A percentile compares a stretch with the other conserved stretches of the same genome.
phyloP scores from a whole-genome alignment of 2,113 vertebrate genomes.

The Rhipidura dahli region DNA sequence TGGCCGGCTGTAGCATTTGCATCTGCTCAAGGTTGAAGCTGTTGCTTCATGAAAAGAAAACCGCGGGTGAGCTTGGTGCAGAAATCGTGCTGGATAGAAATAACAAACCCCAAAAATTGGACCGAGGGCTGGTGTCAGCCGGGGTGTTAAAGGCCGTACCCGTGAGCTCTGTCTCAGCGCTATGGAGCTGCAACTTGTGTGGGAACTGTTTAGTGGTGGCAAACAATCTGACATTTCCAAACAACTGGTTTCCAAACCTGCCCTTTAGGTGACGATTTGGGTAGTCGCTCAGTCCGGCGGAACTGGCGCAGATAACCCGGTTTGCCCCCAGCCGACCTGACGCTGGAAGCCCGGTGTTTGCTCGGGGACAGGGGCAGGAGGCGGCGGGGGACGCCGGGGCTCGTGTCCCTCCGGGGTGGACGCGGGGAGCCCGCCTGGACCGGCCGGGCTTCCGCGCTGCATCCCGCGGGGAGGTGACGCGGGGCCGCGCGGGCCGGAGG shows the following conservation, averaged over 20 bases:
- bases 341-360: not conserved
- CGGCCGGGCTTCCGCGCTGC: not conserved
- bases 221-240: not conserved
- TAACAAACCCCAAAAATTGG: fast-evolving
- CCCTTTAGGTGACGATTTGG: not conserved
- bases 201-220: not conserved
- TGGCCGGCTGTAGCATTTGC: not conserved
- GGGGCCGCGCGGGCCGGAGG: not conserved
- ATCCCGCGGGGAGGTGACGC: not conserved
- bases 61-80: not conserved
- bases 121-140: not conserved
- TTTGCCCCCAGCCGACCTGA: not conserved
- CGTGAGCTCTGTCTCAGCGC: fast-evolving
- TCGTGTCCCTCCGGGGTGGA: not conserved
- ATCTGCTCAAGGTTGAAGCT: not conserved
- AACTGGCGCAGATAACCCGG: not conserved
- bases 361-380: not conserved
- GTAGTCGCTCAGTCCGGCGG: not conserved
- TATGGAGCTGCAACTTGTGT: not conserved
- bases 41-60: not conserved
- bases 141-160: not conserved
- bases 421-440: not conserved
- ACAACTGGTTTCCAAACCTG: not conserved
- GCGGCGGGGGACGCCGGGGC: not conserved
- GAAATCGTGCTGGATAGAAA: not conserved